phyloP scores from a whole-genome alignment of 1,140 invertebrate genomes.

The Papilio glaucus region DNA sequence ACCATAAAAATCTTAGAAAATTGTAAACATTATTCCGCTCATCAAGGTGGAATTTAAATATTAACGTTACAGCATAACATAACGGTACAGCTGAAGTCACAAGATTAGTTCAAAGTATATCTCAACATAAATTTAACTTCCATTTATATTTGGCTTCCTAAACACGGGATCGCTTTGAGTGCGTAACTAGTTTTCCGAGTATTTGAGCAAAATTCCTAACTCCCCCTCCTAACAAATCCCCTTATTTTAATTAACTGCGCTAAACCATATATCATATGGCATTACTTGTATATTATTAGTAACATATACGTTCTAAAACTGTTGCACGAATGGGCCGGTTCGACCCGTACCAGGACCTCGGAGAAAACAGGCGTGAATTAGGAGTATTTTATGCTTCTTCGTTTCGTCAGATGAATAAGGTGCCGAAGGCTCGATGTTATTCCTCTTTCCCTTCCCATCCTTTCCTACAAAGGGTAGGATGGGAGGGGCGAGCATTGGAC shows the following conservation, averaged over 20 bases:
- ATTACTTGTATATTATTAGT: neutral
- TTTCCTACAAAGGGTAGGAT: no score
- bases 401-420: no score
- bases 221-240: constrained; percentile 1
- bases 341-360: no score
- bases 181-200: constrained; percentile 34
- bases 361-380: no score
- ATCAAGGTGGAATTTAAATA: neutral
- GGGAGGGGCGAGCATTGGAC: no score
- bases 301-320: no score
- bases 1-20: neutral
- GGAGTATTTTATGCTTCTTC: no score
- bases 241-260: constrained; percentile 21
- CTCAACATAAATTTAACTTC: constrained; percentile 20
- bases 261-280: neutral
- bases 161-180: constrained; percentile 33
- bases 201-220: constrained; percentile 33
- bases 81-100: neutral
- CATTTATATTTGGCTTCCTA: constrained; percentile 38
- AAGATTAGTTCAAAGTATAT: constrained; percentile 7
- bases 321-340: no score
- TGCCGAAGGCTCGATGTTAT: no score
- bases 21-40: neutral
- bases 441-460: no score
- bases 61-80: no score